Evolutionary conservation across 37 sponge, comb jelly and placozoan species (phyloP).

Genomic region (Eunapius fragilis): DNA sequence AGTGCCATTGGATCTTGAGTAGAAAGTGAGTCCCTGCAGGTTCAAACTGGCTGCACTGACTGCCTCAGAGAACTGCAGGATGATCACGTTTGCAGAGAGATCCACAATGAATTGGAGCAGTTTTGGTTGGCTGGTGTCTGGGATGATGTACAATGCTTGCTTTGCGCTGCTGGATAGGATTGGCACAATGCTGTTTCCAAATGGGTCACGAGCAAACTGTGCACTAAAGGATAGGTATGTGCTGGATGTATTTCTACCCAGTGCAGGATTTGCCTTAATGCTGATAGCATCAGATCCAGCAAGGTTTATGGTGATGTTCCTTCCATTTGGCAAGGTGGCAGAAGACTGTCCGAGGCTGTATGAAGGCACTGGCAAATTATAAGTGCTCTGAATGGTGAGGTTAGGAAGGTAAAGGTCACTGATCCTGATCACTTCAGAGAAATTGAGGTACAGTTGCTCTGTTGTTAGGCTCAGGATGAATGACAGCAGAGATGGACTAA

Average conservation of each 20-base stretch:
- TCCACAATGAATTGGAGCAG: constrained; percentile 62
- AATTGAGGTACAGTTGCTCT: constrained; percentile 72
- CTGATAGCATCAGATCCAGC: constrained; percentile 81
- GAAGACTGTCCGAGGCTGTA: constrained; percentile 62
- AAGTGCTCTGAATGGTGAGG: constrained; percentile 60
- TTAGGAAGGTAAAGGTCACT: constrained; percentile 47
- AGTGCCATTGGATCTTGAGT: constrained; percentile 34
- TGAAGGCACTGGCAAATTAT: constrained; percentile 20
- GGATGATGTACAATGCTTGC: constrained; percentile 45
- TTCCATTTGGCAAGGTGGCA: constrained; percentile 53
- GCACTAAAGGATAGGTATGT: constrained; percentile 58
- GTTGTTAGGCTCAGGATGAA: constrained; percentile 74
- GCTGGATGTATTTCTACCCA: constrained; percentile 55
- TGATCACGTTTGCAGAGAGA: constrained; percentile 52
- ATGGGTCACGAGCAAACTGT: constrained; percentile 64
- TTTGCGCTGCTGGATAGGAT: constrained; percentile 36
- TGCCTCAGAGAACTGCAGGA: constrained; percentile 84
- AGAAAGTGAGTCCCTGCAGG: constrained; percentile 65
- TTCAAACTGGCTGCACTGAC: constrained; percentile 62
- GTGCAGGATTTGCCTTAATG: constrained; percentile 65
- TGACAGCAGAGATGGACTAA: constrained; percentile 54
- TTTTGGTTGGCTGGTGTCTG: constrained; percentile 69
- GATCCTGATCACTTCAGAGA: constrained; percentile 74
- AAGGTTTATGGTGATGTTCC: constrained; percentile 75
- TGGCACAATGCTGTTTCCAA: constrained; percentile 55